phyloP scores from a whole-genome alignment of 1,140 invertebrate species.

The Spodoptera litura region DNA sequence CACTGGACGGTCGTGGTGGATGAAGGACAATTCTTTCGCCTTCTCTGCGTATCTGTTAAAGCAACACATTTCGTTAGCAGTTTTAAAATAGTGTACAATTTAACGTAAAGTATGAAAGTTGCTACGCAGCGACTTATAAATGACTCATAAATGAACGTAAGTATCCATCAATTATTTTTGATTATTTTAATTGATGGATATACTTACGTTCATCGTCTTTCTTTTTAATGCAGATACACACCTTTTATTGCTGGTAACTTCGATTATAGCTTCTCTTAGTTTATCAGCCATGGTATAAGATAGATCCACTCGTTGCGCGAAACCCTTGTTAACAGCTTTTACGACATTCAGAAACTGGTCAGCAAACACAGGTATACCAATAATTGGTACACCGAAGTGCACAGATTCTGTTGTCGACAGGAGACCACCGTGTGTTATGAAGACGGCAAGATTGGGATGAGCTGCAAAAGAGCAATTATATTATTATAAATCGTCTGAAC shows the following conservation, averaged over 20 bases:
- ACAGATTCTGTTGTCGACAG: conserved; percentile 88
- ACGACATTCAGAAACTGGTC: conserved; percentile 87
- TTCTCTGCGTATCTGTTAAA: conserved; percentile 58
- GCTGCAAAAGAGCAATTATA: conserved; percentile 81
- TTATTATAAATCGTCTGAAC: no score
- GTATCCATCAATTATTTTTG: no score
- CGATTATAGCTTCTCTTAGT: conserved; percentile 52
- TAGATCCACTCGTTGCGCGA: conserved; percentile 53
- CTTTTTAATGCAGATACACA: conserved; percentile 10
- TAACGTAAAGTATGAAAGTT: no score
- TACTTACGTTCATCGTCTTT: background rate
- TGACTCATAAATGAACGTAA: no score
- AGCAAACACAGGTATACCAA: conserved; percentile 88
- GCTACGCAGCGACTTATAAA: no score
- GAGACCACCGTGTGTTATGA: conserved; percentile 89
- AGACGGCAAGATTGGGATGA: conserved; percentile 87
- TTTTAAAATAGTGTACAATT: no score
- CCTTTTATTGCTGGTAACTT: conserved; percentile 51
- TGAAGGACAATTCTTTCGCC: conserved; percentile 60
- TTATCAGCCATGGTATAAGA: conserved; percentile 46
- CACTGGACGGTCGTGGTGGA: conserved; percentile 67
- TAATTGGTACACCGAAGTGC: conserved; percentile 88
- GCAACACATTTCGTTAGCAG: no score
- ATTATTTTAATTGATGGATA: no score
- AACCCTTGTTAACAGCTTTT: conserved; percentile 53